These are phyloP conservation scores for Cyaniris semiargus DNA, from an alignment of 2,888 invertebrate species.

Conservation along the genomic window DNA sequence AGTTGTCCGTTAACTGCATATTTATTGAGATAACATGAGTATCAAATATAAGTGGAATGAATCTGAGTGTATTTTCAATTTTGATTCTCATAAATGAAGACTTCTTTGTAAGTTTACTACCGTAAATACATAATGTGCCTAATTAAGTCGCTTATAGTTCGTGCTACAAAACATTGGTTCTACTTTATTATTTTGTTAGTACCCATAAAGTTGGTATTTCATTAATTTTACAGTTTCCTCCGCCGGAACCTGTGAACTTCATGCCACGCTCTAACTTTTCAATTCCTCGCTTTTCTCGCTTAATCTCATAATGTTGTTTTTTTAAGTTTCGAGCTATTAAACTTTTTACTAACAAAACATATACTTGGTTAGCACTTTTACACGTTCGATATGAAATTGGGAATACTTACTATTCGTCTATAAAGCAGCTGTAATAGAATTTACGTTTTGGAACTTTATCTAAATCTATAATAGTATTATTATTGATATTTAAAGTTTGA, in stretches of 20 bases:
- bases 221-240: conserved; percentile 18
- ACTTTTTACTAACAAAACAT: background rate
- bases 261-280: background rate
- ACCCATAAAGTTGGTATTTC: conserved; percentile 12
- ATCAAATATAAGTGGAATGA: no score
- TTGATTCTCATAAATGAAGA: background rate
- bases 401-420: no score
- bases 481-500: no score
- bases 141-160: conserved; percentile 1
- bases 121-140: background rate
- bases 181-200: conserved; percentile 16
- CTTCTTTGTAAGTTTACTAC: background rate
- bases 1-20: no score
- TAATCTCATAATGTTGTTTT: background rate
- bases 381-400: background rate
- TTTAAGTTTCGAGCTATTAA: background rate
- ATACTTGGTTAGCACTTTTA: background rate
- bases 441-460: no score
- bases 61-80: no score
- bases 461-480: no score
- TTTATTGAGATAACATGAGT: no score
- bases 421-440: no score
- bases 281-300: conserved; percentile 5
- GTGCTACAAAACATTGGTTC: background rate
- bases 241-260: conserved; percentile 3